phyloP scores from a whole-genome alignment of 2,888 invertebrate genomes.

The Beris chalybata region DNA sequence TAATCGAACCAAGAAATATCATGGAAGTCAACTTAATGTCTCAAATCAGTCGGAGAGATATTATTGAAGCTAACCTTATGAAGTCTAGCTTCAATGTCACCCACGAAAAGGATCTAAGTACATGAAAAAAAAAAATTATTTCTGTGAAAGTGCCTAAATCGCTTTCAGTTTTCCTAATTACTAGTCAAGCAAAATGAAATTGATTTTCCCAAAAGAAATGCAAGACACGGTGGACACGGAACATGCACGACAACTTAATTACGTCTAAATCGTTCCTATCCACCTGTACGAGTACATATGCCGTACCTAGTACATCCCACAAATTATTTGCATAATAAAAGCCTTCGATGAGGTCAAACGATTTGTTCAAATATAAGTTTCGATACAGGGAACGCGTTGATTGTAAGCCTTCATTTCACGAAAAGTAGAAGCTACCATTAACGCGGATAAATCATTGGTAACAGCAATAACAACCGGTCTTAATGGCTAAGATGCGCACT shows the following conservation, averaged over 20 bases:
- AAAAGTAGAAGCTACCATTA: slow-evolving; percentile 28
- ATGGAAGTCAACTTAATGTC: no score
- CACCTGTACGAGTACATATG: slow-evolving; percentile 3
- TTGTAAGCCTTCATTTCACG: slow-evolving; percentile 7
- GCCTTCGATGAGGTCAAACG: slow-evolving; percentile 27
- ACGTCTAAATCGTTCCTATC: neutral
- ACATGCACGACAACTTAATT: slow-evolving; percentile 24
- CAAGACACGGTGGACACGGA: no score
- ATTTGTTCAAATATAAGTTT: slow-evolving; percentile 16
- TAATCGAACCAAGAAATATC: no score
- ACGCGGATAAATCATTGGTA: slow-evolving; percentile 34
- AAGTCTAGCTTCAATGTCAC: no score
- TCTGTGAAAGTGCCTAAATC: no score
- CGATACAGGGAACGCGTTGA: slow-evolving; percentile 23
- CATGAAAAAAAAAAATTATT: no score
- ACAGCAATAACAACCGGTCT: slow-evolving; percentile 31
- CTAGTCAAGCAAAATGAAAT: no score
- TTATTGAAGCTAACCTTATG: no score
- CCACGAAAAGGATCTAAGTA: no score
- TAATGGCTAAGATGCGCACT: slow-evolving; percentile 33
- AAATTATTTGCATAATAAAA: slow-evolving; percentile 29
- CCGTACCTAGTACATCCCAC: slow-evolving; percentile 6
- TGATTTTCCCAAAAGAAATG: no score
- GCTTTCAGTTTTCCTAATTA: no score
- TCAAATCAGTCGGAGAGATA: no score